Evolutionary conservation across 2,888 invertebrate genomes (phyloP), one percentile per base, ranked within the genome.

Genomic region (Myathropa florea): DNA sequence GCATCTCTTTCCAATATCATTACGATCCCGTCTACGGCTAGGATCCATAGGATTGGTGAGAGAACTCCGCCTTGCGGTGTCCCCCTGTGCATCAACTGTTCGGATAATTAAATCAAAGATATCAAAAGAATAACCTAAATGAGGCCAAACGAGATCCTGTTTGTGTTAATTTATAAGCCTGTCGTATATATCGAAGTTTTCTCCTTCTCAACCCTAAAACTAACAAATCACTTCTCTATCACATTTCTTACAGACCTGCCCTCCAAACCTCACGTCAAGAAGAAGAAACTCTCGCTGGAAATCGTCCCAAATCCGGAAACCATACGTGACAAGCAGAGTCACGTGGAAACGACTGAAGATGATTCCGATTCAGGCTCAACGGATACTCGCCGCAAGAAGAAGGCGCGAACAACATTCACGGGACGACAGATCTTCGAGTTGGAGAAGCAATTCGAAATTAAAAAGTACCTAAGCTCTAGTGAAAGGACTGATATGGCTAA

Each of bases 361-460:
- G 91, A 92, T 79, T 93, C 92, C 21, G 93, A 93, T 88, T 92
- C 94, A n/a, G 92, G 94, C 14, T 94, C 94, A 86, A 93, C 93
- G 7, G 95, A 94, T 88, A 91, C 92, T 2, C 88, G 92, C 0
- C 95, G 95, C 90, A 95, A 95, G 92, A 97, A 97, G 93, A 98
- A 98, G 92, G 98, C 98, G 0, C 93, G 98, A 84, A 98, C 98
- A 26, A 98, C 98, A 24, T 98, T 98, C 94, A 98, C 98, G 0
- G 98, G 98, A 1, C 93, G 98, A 68, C 98, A 98, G 94, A 98
- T 98, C 92, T 98, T 98, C 93, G 98, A 98, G 93, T 94, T 99
- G 92, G 98, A 98, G 94, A 97, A 98, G 91, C 96, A 98, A 93
- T 98, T 98, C 91, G 98, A 98, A 92, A 95, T 97, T 90, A 98